Evolutionary conservation across 2,888 invertebrate genomes (phyloP), one percentile per base, ranked within the genome.

Genomic region (Stenoptilia bipunctidactyla): DNA sequence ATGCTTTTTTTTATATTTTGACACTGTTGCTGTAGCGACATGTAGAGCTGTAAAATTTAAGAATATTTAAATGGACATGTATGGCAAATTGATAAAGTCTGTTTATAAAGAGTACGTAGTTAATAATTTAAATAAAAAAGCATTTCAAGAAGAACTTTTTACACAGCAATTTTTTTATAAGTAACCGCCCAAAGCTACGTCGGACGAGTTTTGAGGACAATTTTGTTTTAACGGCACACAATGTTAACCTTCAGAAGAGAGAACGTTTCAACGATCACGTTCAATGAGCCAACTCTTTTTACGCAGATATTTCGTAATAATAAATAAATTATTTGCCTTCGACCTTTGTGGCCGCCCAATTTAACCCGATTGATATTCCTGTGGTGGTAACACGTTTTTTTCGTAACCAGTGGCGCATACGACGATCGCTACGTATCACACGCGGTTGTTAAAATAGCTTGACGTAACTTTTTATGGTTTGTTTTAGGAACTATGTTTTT

Each of bases 171-270:
- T n/a, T n/a, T n/a, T n/a, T n/a, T n/a, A n/a, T n/a, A n/a, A 20
- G 20, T 8, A 20, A 20, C 20, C 20, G 20, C 20, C 20, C 20
- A 20, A 20, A 20, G 20, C 20, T 20, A 20, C 8, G 20, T 20
- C 8, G 20, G 20, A 20, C 20, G 3, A 20, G 20, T 20, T 20
- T 20, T 20, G 20, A 68, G 66, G 71, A 67, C 71, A 69, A 62
- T 67, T 69, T 68, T 66, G 57, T 74, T 66, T 75, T 69, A 72
- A 70, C 71, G 71, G 73, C 66, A 70, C 60, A 71, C 66, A 65
- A 67, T 68, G 66, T 53, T 69, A 74, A 75, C 82, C 79, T 82
- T 80, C 79, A 73, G 69, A 79, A 77, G 77, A 79, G 79, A 80
- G 77, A 80, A 79, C 75, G 79, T 64, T 58, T 61, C 66, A 60